Evolutionary conservation across 2,888 invertebrate species (phyloP).

Genomic region (Euzophera pinguis): DNA sequence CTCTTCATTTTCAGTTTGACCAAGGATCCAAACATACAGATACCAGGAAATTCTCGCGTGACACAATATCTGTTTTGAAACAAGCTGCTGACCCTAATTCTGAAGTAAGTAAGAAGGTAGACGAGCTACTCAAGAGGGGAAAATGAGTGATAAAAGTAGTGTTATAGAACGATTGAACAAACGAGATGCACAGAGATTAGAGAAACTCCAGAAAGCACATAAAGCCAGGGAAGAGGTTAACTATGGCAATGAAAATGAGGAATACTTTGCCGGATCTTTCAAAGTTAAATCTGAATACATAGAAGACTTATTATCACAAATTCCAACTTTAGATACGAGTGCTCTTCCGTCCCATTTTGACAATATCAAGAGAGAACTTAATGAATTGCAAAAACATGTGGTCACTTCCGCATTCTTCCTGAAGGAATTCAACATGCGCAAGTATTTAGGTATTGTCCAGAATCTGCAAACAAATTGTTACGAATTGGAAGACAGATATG

Average conservation of each 20-base stretch:
- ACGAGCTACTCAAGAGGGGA: constrained; percentile 64
- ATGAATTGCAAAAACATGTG: constrained; percentile 87
- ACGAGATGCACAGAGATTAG: constrained; percentile 83
- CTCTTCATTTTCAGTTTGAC: constrained; percentile 47
- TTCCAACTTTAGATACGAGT: constrained; percentile 70
- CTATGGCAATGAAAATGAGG: constrained; percentile 83
- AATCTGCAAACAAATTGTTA: constrained; percentile 85
- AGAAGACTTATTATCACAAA: constrained; percentile 79
- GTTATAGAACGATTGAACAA: constrained; percentile 71
- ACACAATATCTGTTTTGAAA: constrained; percentile 61
- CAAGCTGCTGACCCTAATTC: constrained; percentile 67
- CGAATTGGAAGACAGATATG: constrained; percentile 84
- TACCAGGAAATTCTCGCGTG: constrained; percentile 44
- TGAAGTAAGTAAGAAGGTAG: constrained; percentile 64
- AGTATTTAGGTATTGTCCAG: constrained; percentile 86
- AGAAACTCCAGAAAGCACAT: constrained; percentile 82
- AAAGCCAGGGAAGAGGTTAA: constrained; percentile 81
- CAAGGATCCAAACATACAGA: constrained; percentile 54
- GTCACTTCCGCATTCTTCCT: constrained; percentile 89
- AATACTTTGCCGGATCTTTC: constrained; percentile 85
- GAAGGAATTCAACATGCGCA: constrained; percentile 89
- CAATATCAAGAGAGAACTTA: constrained; percentile 85
- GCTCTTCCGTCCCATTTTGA: constrained; percentile 82
- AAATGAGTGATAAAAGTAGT: constrained; percentile 69
- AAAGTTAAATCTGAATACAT: constrained; percentile 83